Evolutionary conservation across 2,888 invertebrate genomes (phyloP).

Genomic region (Drosophila barbarae): DNA sequence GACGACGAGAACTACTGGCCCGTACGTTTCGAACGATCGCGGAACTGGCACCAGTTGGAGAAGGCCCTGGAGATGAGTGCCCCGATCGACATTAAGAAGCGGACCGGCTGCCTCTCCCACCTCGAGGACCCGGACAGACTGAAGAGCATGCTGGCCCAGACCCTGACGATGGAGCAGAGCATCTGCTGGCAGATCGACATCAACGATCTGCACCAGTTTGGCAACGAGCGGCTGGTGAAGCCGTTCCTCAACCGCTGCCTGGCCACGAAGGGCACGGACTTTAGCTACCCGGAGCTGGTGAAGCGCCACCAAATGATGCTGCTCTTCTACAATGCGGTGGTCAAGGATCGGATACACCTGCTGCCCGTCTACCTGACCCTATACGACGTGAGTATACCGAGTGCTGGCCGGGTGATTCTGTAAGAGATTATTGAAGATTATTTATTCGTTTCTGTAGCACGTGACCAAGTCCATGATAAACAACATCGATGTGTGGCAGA

Average conservation of each 20-base stretch:
- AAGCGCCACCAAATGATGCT: conserved; percentile 84
- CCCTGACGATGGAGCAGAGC: conserved; percentile 86
- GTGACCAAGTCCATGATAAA: conserved; percentile 59
- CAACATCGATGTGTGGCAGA: conserved; percentile 85
- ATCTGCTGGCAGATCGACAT: conserved; percentile 80
- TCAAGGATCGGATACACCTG: conserved; percentile 88
- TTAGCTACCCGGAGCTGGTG: conserved; percentile 73
- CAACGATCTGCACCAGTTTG: conserved; percentile 86
- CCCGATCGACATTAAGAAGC: conserved; percentile 91
- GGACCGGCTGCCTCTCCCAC: conserved; percentile 93
- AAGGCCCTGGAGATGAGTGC: conserved; percentile 85
- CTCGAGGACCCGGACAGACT: conserved; percentile 90
- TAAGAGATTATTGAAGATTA: too few relatives aligned
- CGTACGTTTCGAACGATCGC: conserved; percentile 88
- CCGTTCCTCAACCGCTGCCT: conserved; percentile 87
- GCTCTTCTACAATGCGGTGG: conserved; percentile 89
- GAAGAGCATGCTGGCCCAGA: conserved; percentile 88
- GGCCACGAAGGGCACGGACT: conserved; percentile 69
- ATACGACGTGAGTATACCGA: conserved; percentile 82
- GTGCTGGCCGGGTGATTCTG: neutral
- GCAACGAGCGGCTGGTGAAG: conserved; percentile 86
- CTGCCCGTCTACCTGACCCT: conserved; percentile 87
- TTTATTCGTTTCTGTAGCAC: conserved; percentile 46
- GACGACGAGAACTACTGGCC: conserved; percentile 95
- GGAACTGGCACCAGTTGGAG: conserved; percentile 91